Percentiles rank a stretch among this genome's conserved stretches.
These are phyloP conservation scores for Eufriesea mexicana DNA, from an alignment of 1,140 invertebrate species.

Conservation along the genomic window DNA sequence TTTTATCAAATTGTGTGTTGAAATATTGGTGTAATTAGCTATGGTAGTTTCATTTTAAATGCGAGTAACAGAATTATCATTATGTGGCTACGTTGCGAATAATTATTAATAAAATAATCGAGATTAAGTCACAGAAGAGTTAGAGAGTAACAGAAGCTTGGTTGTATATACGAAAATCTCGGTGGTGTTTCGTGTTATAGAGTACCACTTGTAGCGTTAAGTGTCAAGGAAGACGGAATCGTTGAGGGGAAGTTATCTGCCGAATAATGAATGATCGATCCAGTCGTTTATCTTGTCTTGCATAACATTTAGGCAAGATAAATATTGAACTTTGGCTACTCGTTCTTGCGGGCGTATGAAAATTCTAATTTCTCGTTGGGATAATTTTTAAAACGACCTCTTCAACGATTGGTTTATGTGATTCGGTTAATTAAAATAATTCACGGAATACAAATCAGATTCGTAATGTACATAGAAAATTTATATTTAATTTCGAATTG, in stretches of 20 bases:
- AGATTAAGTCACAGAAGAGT: not conserved
- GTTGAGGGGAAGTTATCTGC: not conserved
- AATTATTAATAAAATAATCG: not conserved
- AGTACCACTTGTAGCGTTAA: not conserved
- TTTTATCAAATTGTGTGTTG: no score
- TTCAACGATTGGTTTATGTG: not conserved
- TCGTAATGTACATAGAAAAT: no score
- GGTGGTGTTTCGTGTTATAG: not conserved
- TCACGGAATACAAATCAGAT: no score
- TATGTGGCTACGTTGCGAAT: not conserved
- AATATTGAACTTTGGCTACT: not conserved
- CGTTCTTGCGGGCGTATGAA: not conserved
- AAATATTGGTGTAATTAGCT: no score
- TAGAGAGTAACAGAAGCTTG: no score
- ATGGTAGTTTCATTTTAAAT: no score
- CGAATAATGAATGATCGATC: conserved; percentile 10
- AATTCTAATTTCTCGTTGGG: not conserved
- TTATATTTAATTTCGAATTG: no score
- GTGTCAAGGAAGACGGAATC: not conserved
- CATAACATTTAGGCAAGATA: not conserved
- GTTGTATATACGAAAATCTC: not conserved
- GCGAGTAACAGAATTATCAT: no score
- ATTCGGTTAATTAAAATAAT: not conserved
- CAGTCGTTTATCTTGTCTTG: not conserved
- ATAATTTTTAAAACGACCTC: not conserved